Percentiles rank a stretch among this genome's conserved stretches.
Evolutionary conservation across 2,888 invertebrate genomes (phyloP).

Genomic region (Petrolisthes manimaculis): DNA sequence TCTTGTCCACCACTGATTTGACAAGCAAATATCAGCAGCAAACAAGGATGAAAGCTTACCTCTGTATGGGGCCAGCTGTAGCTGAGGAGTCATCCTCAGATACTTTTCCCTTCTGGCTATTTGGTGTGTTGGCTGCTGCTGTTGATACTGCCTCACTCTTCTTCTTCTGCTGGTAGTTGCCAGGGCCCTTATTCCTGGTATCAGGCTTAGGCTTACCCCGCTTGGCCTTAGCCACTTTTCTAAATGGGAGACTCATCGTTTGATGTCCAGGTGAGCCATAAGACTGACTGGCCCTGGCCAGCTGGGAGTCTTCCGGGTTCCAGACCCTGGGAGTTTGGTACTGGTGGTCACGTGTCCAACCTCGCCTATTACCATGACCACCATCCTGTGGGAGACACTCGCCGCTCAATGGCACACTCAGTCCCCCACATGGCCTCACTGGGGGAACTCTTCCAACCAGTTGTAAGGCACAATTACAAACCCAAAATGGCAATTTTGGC

Average conservation of each 20-base stretch:
- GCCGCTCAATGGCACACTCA: conserved; percentile 35
- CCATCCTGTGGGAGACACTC: conserved; percentile 57
- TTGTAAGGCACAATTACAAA: neutral
- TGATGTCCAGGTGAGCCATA: conserved; percentile 5
- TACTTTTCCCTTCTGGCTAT: conserved; percentile 20
- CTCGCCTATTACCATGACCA: conserved; percentile 35
- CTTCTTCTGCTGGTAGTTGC: conserved; percentile 7
- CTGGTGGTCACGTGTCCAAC: conserved; percentile 3
- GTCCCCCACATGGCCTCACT: neutral
- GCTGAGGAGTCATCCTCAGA: conserved; percentile 35
- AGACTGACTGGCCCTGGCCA: conserved; percentile 20
- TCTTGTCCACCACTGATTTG: neutral
- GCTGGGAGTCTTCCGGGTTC: conserved; percentile 14
- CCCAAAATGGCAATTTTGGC: conserved; percentile 2
- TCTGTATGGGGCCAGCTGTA: conserved; percentile 37
- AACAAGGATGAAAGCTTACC: conserved; percentile 37
- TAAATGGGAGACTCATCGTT: neutral
- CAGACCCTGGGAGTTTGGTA: conserved; percentile 10
- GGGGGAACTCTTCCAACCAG: neutral
- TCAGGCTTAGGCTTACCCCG: conserved; percentile 20
- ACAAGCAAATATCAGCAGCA: neutral
- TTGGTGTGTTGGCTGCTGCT: conserved; percentile 27
- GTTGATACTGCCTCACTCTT: conserved; percentile 10
- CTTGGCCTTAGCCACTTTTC: conserved; percentile 2
- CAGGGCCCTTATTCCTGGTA: neutral